Conservation (phyloP, 2,113 vertebrate species). For the Ammodytes dubius region DNA sequence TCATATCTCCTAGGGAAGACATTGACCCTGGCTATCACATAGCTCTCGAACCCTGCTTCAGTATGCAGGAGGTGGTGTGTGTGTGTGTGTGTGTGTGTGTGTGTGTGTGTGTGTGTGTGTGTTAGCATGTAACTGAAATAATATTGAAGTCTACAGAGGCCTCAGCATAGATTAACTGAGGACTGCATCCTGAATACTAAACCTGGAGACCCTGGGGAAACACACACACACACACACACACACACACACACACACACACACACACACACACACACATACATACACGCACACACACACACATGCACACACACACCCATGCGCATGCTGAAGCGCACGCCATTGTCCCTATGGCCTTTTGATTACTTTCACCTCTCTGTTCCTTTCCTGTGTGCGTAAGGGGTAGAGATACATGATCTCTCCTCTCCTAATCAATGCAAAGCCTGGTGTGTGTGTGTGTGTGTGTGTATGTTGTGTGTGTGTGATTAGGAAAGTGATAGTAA, state of each 20-base stretch:
- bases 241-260: no score
- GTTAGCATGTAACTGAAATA: conserved; percentile 40
- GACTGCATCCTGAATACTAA: conserved; percentile 63
- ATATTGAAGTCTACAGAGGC: conserved; percentile 53
- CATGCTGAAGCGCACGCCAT: neutral
- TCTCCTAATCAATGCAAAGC: conserved; percentile 61
- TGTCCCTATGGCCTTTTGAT: conserved; percentile 35
- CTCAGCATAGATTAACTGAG: conserved; percentile 50
- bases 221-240: neutral
- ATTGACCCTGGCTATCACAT: conserved; percentile 24
- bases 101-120: neutral
- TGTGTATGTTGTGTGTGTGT: neutral
- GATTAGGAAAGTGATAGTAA: neutral
- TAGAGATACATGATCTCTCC: conserved; percentile 46
- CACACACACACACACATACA: conserved; percentile 1
- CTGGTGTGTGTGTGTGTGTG: neutral
- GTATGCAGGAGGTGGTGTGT: conserved; percentile 8
- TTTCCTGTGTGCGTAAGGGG: conserved; percentile 37
- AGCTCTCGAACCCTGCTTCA: conserved; percentile 2
- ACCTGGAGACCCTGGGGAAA: conserved; percentile 17
- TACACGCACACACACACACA: neutral
- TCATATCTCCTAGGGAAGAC: conserved; percentile 11
- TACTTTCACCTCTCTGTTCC: conserved; percentile 21
- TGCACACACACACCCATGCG: neutral
- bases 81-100: neutral